Percentiles rank a stretch among this genome's conserved stretches.
Conservation (phyloP, 2,888 invertebrate species). For the Nephrotoma appendiculata region DNA sequence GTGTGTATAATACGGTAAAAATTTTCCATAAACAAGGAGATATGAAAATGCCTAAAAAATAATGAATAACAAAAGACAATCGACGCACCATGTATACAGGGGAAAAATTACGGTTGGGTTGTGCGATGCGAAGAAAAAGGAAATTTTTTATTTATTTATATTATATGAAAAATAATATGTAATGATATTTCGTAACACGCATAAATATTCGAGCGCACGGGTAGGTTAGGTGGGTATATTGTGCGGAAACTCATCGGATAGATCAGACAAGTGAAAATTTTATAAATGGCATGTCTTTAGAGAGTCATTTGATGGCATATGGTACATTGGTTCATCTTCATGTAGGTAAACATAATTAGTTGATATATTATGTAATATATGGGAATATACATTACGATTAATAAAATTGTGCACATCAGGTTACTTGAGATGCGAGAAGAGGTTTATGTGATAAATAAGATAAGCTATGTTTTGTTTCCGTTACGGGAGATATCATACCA, state of each 20-base stretch:
- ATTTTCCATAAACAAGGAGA: not conserved
- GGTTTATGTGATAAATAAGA: not conserved
- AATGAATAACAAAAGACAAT: not conserved
- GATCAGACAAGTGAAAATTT: not conserved
- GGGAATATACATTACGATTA: not conserved
- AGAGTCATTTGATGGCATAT: not conserved
- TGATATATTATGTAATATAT: not conserved
- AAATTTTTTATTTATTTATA: not conserved
- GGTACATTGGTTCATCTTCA: not conserved
- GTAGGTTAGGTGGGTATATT: not conserved
- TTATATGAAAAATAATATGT: not conserved
- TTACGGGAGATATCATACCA: not conserved
- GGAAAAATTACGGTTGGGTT: not conserved
- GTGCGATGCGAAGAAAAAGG: not conserved
- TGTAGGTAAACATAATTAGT: not conserved
- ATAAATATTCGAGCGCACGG: not conserved
- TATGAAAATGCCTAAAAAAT: not conserved
- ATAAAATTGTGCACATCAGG: not conserved
- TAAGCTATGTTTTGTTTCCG: not conserved
- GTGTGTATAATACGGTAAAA: not conserved
- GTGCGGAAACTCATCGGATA: not conserved
- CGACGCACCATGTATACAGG: not conserved
- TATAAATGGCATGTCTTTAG: not conserved
- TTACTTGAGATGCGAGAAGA: not conserved
- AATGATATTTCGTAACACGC: not conserved